Conservation (phyloP, 2,888 invertebrate species). For the Margaritifera margaritifera region DNA sequence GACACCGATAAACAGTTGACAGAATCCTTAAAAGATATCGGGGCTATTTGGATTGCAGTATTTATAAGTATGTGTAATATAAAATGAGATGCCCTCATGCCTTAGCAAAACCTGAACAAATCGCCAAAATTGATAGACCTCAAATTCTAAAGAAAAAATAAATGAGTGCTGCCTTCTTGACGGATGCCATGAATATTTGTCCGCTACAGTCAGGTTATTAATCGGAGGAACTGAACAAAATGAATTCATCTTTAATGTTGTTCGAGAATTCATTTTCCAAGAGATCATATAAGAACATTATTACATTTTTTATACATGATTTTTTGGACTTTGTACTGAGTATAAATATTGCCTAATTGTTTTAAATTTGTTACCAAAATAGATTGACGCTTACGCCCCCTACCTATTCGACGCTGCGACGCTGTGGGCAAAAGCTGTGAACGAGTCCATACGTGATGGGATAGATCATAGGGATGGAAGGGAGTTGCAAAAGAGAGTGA, state of each 20-base stretch:
- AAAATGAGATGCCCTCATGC: no score
- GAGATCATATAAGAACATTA: no score
- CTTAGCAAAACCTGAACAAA: no score
- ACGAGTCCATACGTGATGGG: conserved; percentile 45
- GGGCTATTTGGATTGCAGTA: not conserved
- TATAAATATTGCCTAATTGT: not conserved
- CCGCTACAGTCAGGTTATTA: no score
- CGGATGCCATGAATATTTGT: no score
- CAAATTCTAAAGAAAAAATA: no score
- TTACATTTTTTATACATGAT: not conserved
- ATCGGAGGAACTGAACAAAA: no score
- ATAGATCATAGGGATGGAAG: conserved; percentile 54
- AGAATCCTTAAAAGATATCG: not conserved
- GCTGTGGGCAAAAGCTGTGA: conserved; percentile 57
- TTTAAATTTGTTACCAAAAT: not conserved
- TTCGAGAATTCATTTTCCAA: no score
- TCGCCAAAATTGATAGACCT: no score
- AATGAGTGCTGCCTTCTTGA: no score
- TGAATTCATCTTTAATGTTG: no score
- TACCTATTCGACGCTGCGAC: conserved; percentile 61
- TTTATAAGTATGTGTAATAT: no score
- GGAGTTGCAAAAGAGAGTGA: conserved; percentile 16
- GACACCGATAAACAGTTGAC: not conserved
- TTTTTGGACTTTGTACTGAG: not conserved
- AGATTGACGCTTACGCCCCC: conserved; percentile 61